Evolutionary conservation across 2,113 vertebrate genomes (phyloP).

Genomic region (Heterotilapia buettikoferi): DNA sequence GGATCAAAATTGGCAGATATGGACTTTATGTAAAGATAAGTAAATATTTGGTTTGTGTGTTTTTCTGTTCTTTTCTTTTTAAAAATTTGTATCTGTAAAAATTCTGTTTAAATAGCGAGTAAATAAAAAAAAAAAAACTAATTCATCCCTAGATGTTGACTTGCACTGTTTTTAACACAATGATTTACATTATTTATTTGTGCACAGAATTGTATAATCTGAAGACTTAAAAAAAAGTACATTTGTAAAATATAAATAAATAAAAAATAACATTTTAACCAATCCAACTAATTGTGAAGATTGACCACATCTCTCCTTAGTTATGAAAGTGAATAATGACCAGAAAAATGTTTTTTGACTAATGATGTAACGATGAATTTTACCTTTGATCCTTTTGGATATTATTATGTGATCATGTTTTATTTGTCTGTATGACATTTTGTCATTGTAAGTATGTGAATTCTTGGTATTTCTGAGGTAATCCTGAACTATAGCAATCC

Average conservation of each 20-base stretch:
- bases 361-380: not conserved
- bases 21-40: not conserved
- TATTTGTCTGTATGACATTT: not conserved
- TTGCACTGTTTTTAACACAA: not conserved
- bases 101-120: accelerated
- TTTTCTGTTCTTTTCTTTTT: not conserved
- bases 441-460: not conserved
- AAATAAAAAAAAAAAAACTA: not conserved
- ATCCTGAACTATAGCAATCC: not conserved
- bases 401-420: not conserved
- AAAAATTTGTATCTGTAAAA: not conserved
- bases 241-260: not conserved
- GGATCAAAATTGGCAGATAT: not conserved
- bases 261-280: not conserved
- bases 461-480: not conserved
- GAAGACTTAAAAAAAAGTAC: not conserved
- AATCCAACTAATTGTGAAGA: not conserved
- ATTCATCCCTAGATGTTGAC: not conserved
- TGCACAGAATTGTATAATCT: not conserved
- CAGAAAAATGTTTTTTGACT: not conserved
- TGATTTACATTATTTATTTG: not conserved
- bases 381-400: not conserved
- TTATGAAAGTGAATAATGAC: not conserved
- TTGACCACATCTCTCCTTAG: not conserved
- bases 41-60: not conserved